Base-by-base conservation (phyloP, 92 coral and sea anemone species). In the Bergia sp. region DNA sequence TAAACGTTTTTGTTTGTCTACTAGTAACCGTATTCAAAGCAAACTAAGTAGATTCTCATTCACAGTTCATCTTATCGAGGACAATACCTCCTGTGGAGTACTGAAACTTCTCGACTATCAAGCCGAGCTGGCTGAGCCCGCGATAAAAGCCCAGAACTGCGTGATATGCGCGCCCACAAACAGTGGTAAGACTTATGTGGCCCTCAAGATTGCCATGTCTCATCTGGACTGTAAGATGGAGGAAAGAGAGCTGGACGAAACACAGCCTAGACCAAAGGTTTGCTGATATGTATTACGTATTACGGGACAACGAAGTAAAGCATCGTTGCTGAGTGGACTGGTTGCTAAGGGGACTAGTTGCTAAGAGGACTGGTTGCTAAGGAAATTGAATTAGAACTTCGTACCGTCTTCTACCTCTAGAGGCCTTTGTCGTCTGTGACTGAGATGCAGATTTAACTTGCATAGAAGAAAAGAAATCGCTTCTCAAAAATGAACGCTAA, bases 161-260 rank as follows among this genome's bases (percentile, higher is more conserved):
- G 87, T 91, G 41, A 87, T 91, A 47, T 91, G 93, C 21, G 90
- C 93, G 37, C 93, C 93, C 3, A 88, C 93, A 0, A 89, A 86
- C 13, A 87, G 85, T 13, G 93, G 93, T 2, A 91, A 91, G 80
- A 91, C 93, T 41, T 91, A 87, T 40, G 93, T 91, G 58, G 93
- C 93, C 38, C 86, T 91, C 44, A 49, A 76, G 41, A 77, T 82
- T 37, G 82, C 86, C 36, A 82, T 44, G 79, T 40, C 53, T 18
- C 90, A 88, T 82, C 43, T 87, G 65, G 10, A 45, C 41, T n/a
- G n/a, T 20, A 71, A 11, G 77, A 71, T 29, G 67, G 15, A 37
- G 45, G 79, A 53, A 16, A 21, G 0, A 7, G 55, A 6, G 0
- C 23, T 36, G 18, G 36, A 76, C 53, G 36, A 29, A 37, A 13